Percentiles rank a stretch among this genome's conserved stretches.
phyloP scores from a whole-genome alignment of 2,113 vertebrate genomes.

The Prionailurus viverrinus region DNA sequence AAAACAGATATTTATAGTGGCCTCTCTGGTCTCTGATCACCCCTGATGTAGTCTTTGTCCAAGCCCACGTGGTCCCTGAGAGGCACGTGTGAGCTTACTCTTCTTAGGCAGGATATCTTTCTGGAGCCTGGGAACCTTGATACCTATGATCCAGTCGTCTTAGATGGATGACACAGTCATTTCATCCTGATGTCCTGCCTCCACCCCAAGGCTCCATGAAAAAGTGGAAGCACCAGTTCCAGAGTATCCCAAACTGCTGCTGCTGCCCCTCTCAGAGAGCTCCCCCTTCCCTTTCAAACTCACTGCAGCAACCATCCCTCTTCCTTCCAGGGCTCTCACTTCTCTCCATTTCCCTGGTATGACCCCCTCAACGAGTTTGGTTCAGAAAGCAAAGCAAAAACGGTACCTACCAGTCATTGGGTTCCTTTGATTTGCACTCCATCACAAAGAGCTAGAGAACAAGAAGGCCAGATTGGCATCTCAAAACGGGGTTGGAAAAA shows the following conservation, averaged over 20 bases:
- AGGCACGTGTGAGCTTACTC: neutral
- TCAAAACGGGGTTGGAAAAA: neutral
- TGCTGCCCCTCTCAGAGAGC: neutral
- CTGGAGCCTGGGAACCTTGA: neutral
- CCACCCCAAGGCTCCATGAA: neutral
- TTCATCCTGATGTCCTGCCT: neutral
- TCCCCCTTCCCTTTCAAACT: neutral
- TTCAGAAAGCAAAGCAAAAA: constrained; percentile 4
- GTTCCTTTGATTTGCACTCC: neutral
- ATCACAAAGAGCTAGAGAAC: neutral
- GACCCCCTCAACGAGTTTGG: neutral
- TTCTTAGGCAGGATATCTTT: neutral
- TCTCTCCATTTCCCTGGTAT: neutral
- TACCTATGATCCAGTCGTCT: neutral
- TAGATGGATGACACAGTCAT: neutral
- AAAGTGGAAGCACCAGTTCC: neutral
- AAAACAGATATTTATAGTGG: neutral
- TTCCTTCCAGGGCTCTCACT: neutral
- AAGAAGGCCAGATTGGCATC: neutral
- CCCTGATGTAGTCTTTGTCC: neutral
- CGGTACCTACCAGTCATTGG: neutral
- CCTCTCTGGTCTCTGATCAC: neutral
- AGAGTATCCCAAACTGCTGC: neutral
- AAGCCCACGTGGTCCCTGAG: neutral
- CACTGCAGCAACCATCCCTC: neutral